Base-by-base conservation (phyloP, 2,113 vertebrate genomes). In the Turnix velox region DNA sequence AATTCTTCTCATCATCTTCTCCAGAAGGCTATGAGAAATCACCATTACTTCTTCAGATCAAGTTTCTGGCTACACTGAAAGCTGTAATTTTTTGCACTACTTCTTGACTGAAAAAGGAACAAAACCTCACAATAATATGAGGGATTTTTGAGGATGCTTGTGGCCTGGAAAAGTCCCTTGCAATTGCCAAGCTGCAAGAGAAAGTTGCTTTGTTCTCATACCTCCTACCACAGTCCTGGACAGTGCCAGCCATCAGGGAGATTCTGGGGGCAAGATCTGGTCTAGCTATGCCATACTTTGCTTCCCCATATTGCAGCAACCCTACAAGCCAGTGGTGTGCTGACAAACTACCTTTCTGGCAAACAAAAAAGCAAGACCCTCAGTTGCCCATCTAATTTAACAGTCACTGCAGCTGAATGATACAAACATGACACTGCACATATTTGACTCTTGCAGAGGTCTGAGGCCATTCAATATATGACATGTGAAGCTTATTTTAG, bases 191-290 rank as follows among this genome's bases (percentile, higher is more conserved):
- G n/a, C 16, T 49, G 40, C 11, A 33, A n/a, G 39, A 76, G n/a
- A 6, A 22, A 55, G 35, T n/a, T 59, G 27, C 59, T 79, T 75
- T 65, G 48, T 35, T 28, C 57, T n/a, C 7, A 3, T 51, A 46
- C 28, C 14, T 78, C 25, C 65, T 52, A 24, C 9, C 14, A 12
- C 19, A 62, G n/a, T 24, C 63, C 20, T 16, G 37, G 46, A 17
- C 33, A 69, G 30, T 28, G 14, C 39, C 58, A 55, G 37, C 7
- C 18, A 20, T 20, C 30, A 35, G 19, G 18, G 30, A 20, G 35
- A 61, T 0, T 0, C 0, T 33, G 8, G 3, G 8, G 39, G 9
- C 31, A 61, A 40, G 39, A 37, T 7, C 0, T 0, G 27, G 8
- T 27, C 25, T 92, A 55, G 17, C 42, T 9, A 4, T 69, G 22